A percentile compares a stretch with the other conserved stretches of the same genome.
Conservation (phyloP, 2,113 vertebrate genomes). For the Paracanthobrama guichenoti region DNA sequence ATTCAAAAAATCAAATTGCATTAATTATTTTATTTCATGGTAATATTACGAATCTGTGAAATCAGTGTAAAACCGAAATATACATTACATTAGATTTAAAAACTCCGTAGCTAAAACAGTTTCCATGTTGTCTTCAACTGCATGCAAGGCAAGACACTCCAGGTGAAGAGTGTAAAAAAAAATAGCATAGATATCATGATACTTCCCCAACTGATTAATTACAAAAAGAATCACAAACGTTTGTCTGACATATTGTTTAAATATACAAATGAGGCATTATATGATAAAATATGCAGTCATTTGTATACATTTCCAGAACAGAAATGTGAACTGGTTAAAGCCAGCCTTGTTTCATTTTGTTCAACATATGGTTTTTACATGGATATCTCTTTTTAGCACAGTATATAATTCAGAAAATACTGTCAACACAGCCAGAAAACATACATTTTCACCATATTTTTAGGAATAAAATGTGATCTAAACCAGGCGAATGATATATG, state of each 20-base stretch:
- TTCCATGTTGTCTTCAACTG: not conserved
- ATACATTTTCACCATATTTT: not conserved
- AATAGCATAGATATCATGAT: not conserved
- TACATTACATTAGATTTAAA: not conserved
- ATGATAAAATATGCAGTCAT: not conserved
- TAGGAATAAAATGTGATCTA: not conserved
- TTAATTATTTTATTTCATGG: not conserved
- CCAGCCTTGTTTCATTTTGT: too few relatives aligned
- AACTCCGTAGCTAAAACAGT: not conserved
- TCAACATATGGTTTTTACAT: not conserved
- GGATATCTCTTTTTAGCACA: not conserved
- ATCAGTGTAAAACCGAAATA: not conserved
- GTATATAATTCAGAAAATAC: not conserved
- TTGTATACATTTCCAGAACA: not conserved
- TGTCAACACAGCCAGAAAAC: not conserved
- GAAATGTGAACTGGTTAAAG: not conserved
- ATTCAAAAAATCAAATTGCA: too few relatives aligned
- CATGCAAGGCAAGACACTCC: not conserved
- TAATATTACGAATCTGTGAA: not conserved
- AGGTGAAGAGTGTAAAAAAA: not conserved
- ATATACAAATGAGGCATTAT: not conserved
- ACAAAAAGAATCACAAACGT: too few relatives aligned
- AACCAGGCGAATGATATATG: too few relatives aligned
- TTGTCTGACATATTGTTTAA: not conserved
- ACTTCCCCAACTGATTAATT: not conserved